A percentile compares a stretch with the other conserved stretches of the same genome.
phyloP scores from a whole-genome alignment of 2,113 vertebrate species.

The Neogobius melanostomus region DNA sequence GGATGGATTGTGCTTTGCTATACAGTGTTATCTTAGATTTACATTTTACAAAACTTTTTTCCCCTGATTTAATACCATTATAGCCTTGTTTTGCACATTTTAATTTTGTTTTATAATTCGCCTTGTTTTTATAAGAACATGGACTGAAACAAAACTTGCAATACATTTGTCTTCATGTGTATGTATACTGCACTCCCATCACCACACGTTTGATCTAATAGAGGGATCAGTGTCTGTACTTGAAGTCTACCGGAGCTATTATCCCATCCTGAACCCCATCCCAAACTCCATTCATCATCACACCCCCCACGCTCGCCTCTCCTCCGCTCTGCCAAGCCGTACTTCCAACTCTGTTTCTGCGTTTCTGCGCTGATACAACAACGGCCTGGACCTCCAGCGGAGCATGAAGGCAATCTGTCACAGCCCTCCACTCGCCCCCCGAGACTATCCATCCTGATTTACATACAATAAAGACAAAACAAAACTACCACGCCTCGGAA shows the following conservation, averaged over 20 bases:
- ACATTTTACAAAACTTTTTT: no score
- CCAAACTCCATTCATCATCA: not conserved
- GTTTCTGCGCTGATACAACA: constrained; percentile 19
- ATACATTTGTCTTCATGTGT: no score
- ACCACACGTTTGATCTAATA: no score
- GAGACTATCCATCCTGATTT: constrained; percentile 30
- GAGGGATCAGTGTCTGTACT: not conserved
- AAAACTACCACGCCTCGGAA: constrained; percentile 2
- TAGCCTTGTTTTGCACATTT: no score
- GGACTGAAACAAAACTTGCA: no score
- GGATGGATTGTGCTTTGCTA: no score
- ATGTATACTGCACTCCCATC: no score
- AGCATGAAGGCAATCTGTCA: constrained; percentile 21
- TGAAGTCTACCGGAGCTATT: not conserved
- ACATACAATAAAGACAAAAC: constrained; percentile 2
- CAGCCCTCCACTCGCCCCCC: not conserved
- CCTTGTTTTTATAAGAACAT: no score
- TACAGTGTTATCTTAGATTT: no score
- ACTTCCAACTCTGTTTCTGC: constrained; percentile 29
- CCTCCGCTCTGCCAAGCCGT: constrained; percentile 6
- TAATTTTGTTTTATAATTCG: no score
- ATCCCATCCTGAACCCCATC: no score
- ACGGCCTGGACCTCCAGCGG: constrained; percentile 1
- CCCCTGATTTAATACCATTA: no score
- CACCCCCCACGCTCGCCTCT: not conserved